Evolutionary conservation across 1,140 invertebrate genomes (phyloP).

Genomic region (Varroa destructor): DNA sequence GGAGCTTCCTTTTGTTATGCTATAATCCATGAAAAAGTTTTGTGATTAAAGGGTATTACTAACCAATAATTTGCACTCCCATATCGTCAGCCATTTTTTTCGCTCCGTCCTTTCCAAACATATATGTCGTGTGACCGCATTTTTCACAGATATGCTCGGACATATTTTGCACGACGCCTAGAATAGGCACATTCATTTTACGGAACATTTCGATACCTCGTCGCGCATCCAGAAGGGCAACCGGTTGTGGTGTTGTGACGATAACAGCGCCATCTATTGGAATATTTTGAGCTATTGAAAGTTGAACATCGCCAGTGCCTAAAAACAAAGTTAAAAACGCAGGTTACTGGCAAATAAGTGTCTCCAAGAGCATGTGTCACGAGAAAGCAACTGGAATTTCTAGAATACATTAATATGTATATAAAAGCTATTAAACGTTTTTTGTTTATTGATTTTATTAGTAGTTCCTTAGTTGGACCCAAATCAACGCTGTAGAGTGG

Average conservation of each 20-base stretch:
- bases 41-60: neutral
- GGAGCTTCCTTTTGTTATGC: too few species aligned
- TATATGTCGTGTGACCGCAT: constrained; percentile 44
- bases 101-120: constrained; percentile 37
- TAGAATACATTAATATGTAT: too few species aligned
- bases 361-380: too few species aligned
- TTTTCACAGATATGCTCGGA: constrained; percentile 49
- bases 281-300: constrained; percentile 71
- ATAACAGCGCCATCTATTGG: constrained; percentile 64
- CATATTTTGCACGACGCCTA: constrained; percentile 78
- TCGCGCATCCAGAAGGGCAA: constrained; percentile 62
- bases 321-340: neutral
- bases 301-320: constrained; percentile 76
- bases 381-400: too few species aligned
- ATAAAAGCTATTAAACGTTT: too few species aligned
- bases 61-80: constrained; percentile 32
- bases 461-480: too few species aligned
- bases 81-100: constrained; percentile 36
- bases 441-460: too few species aligned
- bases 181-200: constrained; percentile 60
- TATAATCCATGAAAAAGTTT: too few species aligned
- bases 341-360: neutral
- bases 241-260: constrained; percentile 70
- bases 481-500: too few species aligned
- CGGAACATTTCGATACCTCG: constrained; percentile 40